Evolutionary conservation across 2,888 invertebrate species (phyloP).

Genomic region (Drosophila kokeensis): DNA sequence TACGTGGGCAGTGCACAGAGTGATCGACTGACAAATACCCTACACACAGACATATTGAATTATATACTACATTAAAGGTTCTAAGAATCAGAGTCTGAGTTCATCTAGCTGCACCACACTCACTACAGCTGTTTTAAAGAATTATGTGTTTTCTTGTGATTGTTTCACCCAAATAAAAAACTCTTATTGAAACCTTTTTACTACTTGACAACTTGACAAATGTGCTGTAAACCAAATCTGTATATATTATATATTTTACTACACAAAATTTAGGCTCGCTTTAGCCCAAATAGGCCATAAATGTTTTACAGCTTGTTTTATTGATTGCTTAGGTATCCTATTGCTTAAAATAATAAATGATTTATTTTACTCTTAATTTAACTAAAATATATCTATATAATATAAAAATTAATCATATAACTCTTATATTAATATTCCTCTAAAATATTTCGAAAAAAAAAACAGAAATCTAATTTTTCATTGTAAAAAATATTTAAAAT

Average conservation of each 20-base stretch:
- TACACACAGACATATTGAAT: not conserved
- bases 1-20: too few relatives aligned
- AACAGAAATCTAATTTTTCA: too few relatives aligned
- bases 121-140: not conserved
- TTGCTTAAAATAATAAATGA: not conserved
- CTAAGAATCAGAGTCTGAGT: not conserved
- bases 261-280: not conserved
- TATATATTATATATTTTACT: not conserved
- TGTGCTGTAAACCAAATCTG: not conserved
- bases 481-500: not conserved
- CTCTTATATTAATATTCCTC: too few relatives aligned
- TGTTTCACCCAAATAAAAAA: not conserved
- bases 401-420: too few relatives aligned
- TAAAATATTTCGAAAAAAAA: too few relatives aligned
- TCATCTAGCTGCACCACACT: not conserved
- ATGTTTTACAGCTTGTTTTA: not conserved
- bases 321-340: not conserved
- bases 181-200: not conserved
- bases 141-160: not conserved
- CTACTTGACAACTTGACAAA: not conserved
- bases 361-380: not conserved
- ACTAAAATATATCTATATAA: not conserved
- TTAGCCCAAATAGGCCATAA: not conserved
- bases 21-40: constrained; percentile 13
- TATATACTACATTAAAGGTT: not conserved